phyloP scores from a whole-genome alignment of 2,113 vertebrate species.

The Dendrocopos noguchii region DNA sequence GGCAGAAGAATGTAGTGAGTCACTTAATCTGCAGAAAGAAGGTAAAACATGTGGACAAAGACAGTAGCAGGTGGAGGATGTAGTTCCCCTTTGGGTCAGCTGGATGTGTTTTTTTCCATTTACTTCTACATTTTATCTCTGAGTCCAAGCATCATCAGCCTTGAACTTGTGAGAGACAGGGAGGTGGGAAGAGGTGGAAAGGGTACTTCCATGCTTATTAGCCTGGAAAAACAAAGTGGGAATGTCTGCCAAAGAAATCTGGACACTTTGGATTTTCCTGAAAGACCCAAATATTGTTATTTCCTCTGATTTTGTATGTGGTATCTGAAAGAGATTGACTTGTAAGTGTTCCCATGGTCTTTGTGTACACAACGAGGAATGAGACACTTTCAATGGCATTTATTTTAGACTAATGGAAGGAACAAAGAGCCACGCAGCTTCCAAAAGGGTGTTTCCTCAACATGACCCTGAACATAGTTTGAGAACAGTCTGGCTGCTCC shows the following conservation, averaged over 20 bases:
- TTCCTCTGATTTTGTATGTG: neutral
- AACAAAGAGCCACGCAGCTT: slow-evolving; percentile 32
- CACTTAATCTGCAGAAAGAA: slow-evolving; percentile 26
- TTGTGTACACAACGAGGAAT: neutral
- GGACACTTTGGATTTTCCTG: slow-evolving; percentile 21
- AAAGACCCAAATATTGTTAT: slow-evolving; percentile 32
- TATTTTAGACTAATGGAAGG: slow-evolving; percentile 15
- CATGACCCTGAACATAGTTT: neutral
- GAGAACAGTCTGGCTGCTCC: slow-evolving; percentile 2
- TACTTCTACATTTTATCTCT: neutral
- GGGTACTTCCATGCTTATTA: slow-evolving; percentile 7
- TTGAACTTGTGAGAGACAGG: neutral
- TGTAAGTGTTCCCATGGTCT: neutral
- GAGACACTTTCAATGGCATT: slow-evolving; percentile 19
- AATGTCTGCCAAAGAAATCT: slow-evolving; percentile 50
- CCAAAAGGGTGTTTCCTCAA: slow-evolving; percentile 27
- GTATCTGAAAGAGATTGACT: slow-evolving; percentile 35
- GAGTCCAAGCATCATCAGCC: neutral
- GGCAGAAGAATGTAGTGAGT: slow-evolving; percentile 40
- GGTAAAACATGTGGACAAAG: neutral
- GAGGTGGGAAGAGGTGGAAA: neutral
- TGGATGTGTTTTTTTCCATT: slow-evolving; percentile 14
- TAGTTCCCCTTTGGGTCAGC: neutral
- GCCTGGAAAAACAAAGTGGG: slow-evolving; percentile 26
- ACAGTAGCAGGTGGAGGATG: neutral